These are phyloP conservation scores for Oncorhynchus nerka DNA, from an alignment of 2,113 vertebrate genomes.

Conservation along the genomic window DNA sequence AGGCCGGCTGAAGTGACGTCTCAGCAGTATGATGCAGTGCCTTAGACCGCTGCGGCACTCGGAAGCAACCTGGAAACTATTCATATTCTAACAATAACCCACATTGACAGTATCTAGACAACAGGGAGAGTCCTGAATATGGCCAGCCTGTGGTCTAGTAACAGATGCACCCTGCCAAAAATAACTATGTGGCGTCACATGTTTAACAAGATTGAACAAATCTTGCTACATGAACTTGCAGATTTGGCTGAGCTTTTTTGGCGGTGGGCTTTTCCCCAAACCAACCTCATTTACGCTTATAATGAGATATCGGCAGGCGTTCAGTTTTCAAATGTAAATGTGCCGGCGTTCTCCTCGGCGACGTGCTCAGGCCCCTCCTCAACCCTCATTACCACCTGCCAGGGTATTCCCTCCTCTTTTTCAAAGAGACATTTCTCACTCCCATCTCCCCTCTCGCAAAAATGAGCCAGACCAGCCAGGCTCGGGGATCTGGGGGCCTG, in stretches of 20 bases:
- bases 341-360: constrained; percentile 30
- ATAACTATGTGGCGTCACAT: constrained; percentile 17
- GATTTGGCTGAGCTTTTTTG: constrained; percentile 45
- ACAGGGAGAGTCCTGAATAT: not conserved
- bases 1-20: too few relatives aligned
- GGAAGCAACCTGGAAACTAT: too few relatives aligned
- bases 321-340: constrained; percentile 70
- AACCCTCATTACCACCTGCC: constrained; percentile 60
- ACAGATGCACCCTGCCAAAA: constrained; percentile 23
- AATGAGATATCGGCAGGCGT: constrained; percentile 49
- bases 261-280: constrained; percentile 34
- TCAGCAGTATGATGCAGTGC: too few relatives aligned
- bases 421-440: constrained; percentile 43
- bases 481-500: constrained; percentile 56
- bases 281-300: constrained; percentile 55
- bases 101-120: not conserved
- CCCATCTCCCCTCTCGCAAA: constrained; percentile 7
- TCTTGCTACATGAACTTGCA: constrained; percentile 38
- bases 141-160: not conserved
- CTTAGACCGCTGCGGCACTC: too few relatives aligned
- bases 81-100: not conserved
- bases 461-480: constrained; percentile 27
- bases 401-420: constrained; percentile 33
- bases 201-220: constrained; percentile 42
- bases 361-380: constrained; percentile 40